Evolutionary conservation across 2,113 vertebrate genomes (phyloP).

Genomic region (Proteles cristata): DNA sequence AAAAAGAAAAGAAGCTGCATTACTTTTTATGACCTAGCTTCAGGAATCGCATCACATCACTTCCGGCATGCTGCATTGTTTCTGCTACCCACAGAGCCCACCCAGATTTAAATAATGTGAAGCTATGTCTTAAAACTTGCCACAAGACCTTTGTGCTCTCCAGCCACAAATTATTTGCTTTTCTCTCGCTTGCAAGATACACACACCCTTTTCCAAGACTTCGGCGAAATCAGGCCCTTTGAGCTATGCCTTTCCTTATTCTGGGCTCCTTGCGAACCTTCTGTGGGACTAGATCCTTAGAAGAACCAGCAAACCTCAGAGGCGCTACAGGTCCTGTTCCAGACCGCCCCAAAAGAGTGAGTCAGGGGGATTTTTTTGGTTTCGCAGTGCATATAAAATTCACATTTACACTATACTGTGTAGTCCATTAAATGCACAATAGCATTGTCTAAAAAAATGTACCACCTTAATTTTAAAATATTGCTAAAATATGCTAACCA

Average conservation of each 20-base stretch:
- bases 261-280: neutral
- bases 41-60: neutral
- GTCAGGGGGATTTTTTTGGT: neutral
- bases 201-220: neutral
- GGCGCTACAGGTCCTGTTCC: neutral
- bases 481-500: neutral
- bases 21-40: neutral
- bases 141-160: neutral
- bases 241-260: neutral
- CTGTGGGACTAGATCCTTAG: neutral
- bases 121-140: neutral
- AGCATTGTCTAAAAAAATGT: neutral
- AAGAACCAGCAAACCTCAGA: neutral
- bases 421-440: neutral
- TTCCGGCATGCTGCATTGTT: too few species aligned
- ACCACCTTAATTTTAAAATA: neutral
- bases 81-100: neutral
- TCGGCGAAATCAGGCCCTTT: neutral
- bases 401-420: neutral
- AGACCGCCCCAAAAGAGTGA: neutral
- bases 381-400: neutral
- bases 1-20: neutral
- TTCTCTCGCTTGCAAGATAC: neutral
- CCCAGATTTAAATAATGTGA: neutral
- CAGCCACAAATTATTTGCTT: neutral